These are phyloP conservation scores for Macropus fuliginosus DNA, from an alignment of 2,797 vertebrate species.

Conservation along the genomic window DNA sequence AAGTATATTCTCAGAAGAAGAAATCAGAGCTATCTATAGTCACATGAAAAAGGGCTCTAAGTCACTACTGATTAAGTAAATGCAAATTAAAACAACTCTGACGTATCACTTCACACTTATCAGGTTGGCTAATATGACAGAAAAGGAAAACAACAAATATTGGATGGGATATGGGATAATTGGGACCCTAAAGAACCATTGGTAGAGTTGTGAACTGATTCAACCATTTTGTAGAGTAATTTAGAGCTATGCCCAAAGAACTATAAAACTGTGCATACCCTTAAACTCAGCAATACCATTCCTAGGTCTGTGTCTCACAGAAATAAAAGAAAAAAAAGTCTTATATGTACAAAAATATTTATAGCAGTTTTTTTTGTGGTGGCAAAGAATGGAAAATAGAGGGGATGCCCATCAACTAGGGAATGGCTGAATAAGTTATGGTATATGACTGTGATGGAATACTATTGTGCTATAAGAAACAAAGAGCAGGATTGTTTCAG, in stretches of 20 bases:
- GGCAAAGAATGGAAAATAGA: neutral
- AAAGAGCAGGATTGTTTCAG: neutral
- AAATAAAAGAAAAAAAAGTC: neutral
- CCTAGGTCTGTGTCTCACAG: neutral
- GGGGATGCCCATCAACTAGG: neutral
- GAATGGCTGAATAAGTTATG: neutral
- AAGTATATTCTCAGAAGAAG: neutral
- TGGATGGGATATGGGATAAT: neutral
- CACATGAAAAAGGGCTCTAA: neutral
- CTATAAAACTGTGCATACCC: neutral
- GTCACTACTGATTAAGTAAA: neutral
- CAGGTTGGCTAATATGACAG: neutral
- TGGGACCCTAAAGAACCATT: neutral
- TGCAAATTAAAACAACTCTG: neutral
- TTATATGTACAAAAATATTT: neutral
- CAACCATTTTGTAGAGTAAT: neutral
- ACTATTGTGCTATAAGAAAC: neutral
- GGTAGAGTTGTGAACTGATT: neutral
- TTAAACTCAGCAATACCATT: neutral
- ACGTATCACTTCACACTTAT: neutral
- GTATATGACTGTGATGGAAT: neutral
- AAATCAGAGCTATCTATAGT: neutral
- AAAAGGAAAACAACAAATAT: neutral
- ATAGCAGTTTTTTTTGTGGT: neutral
- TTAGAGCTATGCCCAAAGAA: neutral